These are phyloP conservation scores for Schizopygopsis pylzovi DNA, from an alignment of 2,797 vertebrate species.

Conservation along the genomic window DNA sequence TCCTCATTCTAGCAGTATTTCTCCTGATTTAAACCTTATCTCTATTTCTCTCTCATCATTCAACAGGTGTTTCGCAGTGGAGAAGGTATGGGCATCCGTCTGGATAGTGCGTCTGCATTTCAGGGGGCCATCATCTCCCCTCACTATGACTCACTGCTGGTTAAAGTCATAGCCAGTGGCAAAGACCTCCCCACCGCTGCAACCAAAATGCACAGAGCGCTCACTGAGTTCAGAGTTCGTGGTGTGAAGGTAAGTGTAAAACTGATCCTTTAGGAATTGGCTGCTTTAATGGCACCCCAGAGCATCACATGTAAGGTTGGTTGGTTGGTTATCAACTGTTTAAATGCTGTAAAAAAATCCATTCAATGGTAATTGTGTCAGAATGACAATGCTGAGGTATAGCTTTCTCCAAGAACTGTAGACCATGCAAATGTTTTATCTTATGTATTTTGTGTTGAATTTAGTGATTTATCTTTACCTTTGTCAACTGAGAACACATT, in stretches of 20 bases:
- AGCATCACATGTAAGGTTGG: neutral
- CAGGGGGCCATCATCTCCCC: slow-evolving; percentile 93
- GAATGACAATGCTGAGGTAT: neutral
- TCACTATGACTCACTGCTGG: slow-evolving; percentile 93
- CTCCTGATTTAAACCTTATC: neutral
- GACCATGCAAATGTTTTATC: neutral
- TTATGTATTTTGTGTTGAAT: slow-evolving; percentile 10
- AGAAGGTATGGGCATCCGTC: slow-evolving; percentile 94
- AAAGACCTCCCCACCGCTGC: slow-evolving; percentile 88
- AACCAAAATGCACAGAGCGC: slow-evolving; percentile 92
- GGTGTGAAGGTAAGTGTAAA: slow-evolving; percentile 87
- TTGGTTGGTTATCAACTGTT: neutral
- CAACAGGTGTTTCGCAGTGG: slow-evolving; percentile 91
- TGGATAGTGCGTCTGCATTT: slow-evolving; percentile 94
- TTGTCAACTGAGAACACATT: slow-evolving; percentile 11
- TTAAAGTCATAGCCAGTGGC: slow-evolving; percentile 94
- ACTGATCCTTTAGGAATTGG: neutral
- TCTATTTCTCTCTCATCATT: neutral
- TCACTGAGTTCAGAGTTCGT: slow-evolving; percentile 92
- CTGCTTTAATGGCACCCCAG: neutral
- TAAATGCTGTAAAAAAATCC: neutral
- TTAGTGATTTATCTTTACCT: slow-evolving; percentile 16
- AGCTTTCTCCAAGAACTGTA: neutral
- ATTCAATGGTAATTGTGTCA: neutral
- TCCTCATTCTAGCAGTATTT: neutral